A percentile compares a stretch with the other conserved stretches of the same genome.
Conservation (phyloP, 1,140 invertebrate genomes). For the Galleria mellonella region DNA sequence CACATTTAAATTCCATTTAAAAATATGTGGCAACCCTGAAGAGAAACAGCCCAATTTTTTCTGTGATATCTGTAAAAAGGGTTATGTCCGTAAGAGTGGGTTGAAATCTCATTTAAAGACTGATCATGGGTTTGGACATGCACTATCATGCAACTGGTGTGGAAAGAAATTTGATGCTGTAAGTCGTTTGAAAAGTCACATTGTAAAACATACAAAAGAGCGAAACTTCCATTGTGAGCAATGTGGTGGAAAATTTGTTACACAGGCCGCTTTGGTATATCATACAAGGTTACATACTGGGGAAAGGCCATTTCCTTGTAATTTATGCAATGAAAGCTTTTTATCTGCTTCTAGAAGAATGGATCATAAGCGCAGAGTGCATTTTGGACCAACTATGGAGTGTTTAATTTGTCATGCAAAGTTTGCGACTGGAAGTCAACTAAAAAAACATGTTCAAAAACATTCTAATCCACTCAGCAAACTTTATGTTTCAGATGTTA, state of each 20-base stretch:
- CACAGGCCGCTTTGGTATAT: conserved; percentile 38
- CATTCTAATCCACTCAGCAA: conserved; percentile 51
- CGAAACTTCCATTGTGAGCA: conserved; percentile 42
- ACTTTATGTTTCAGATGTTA: conserved; percentile 23
- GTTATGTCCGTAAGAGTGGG: conserved; percentile 36
- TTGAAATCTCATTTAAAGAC: conserved; percentile 42
- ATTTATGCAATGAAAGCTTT: conserved; percentile 46
- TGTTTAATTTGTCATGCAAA: conserved; percentile 44
- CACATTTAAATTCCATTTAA: conserved; percentile 29
- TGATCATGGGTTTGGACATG: conserved; percentile 46
- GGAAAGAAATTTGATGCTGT: conserved; percentile 49
- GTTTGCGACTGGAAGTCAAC: conserved; percentile 27
- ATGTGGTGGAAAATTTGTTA: conserved; percentile 49
- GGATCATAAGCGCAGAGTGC: conserved; percentile 45
- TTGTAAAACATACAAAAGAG: conserved; percentile 51
- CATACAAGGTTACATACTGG: conserved; percentile 53
- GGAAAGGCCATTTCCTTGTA: conserved; percentile 47
- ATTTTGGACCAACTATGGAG: conserved; percentile 40
- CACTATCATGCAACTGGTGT: conserved; percentile 43
- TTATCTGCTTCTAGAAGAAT: conserved; percentile 51
- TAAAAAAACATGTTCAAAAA: conserved; percentile 36
- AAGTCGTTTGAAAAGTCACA: conserved; percentile 42
- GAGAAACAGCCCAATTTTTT: conserved; percentile 25
- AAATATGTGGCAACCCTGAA: conserved; percentile 28
- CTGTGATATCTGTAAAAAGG: conserved; percentile 52